phyloP scores from a whole-genome alignment of 2,113 vertebrate species.

The Ascaphus truei region DNA sequence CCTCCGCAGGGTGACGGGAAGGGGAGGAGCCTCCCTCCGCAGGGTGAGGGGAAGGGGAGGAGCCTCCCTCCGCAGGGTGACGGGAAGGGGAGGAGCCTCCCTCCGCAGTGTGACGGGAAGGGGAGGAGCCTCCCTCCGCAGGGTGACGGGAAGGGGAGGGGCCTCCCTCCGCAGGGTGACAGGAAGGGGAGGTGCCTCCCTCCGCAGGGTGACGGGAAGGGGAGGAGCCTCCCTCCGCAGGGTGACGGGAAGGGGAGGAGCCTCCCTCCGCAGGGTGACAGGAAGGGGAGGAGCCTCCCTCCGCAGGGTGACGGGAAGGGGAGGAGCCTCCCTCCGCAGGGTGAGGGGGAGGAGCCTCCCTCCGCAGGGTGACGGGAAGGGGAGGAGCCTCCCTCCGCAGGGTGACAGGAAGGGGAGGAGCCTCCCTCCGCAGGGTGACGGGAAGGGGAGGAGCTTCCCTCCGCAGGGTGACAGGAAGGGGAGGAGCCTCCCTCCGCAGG shows the following conservation, averaged over 20 bases:
- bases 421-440: too few species aligned
- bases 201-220: too few species aligned
- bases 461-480: accelerated
- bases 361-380: accelerated
- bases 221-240: too few species aligned
- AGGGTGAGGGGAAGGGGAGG: too few species aligned
- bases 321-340: too few species aligned
- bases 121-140: too few species aligned
- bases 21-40: too few species aligned
- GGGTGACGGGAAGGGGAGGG: too few species aligned
- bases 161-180: neutral
- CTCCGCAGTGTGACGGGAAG: too few species aligned
- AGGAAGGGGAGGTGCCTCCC: accelerated
- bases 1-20: neutral
- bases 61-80: neutral
- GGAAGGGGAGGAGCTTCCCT: neutral
- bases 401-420: too few species aligned
- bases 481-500: neutral
- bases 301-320: too few species aligned
- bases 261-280: accelerated
- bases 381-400: neutral
- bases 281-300: accelerated
- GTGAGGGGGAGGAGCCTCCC: neutral
- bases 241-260: too few species aligned
- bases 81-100: accelerated